Evolutionary conservation across 2,113 vertebrate genomes (phyloP), one percentile per base, ranked within the genome.

Genomic region (Apteryx mantelli): DNA sequence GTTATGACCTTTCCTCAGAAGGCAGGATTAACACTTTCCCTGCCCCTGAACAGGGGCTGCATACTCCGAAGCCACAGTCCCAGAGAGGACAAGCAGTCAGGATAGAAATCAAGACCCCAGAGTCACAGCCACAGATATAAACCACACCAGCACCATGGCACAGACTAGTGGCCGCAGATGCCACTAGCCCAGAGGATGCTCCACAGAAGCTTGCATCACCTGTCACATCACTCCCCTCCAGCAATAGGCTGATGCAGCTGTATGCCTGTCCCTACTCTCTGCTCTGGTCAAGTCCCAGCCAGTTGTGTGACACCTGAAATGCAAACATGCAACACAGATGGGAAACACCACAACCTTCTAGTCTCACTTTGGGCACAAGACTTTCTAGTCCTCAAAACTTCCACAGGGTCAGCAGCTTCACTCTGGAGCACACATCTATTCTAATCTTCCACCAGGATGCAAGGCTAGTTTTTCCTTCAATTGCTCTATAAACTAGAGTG

Each of bases 11-110:
- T 93, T 87, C 87, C 74, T 6, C 44, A 44, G 71, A 79, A 82
- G 28, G 61, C 81, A 85, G 25, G 14, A 94, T 96, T 93, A 96
- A 96, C 52, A 0, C 78, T 95, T 89, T 76, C 84, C 87, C 95
- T 38, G 3, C 73, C 50, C 50, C 26, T 8, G 53, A 38, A 63
- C 69, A 81, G 46, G 46, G 46, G 40, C 64, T 68, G 19, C 65
- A 40, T 17, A 36, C 13, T 7, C 46, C 2, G 0, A 30, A 64
- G 26, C 42, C 4, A 0, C 0, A 0, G 21, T 92, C 55, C 80
- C 20, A 3, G 55, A 77, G 40, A 70, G 53, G 55, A 30, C 3
- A 1, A 63, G 80, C 25, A 10, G n/a, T 3, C 0, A 1, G 30
- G 87, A 58, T 42, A n/a, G 48, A 77, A 25, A 75, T 32, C 24